Base-by-base conservation (phyloP, 2,888 invertebrate genomes). In the Chymomyza fuscimana region DNA sequence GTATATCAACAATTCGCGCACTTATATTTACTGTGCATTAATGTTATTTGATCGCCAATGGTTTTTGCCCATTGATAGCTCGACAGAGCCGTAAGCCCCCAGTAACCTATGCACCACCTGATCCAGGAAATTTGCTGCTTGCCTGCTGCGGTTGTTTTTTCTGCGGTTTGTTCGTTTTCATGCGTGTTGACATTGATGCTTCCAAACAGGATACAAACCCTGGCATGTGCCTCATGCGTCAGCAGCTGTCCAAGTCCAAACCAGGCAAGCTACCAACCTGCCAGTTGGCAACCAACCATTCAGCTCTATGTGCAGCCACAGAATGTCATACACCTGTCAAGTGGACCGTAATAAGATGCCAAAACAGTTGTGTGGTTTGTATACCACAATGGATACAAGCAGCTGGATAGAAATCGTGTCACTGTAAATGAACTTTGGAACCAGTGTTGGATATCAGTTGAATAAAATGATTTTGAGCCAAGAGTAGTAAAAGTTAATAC, bases 241-340 rank as follows among this genome's bases (percentile, higher is more conserved):
- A 69, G n/a, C 70, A 72, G 78, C 75, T 78, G 81, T 67, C 74
- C 52, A 65, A 46, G 40, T 58, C 62, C 32, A 7, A 7, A 0
- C 9, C 32, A 1, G 32, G 9, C 7, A 32, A 32, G 32, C 32
- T 32, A 32, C 32, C 19, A 22, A 25, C 32, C 25, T 22, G 54
- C 54, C 54, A 54, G 19, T 7, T 22, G 15, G 54, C 54, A 54
- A 22, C 22, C 54, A 54, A 22, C 16, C 54, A 54, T 16, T 54
- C 54, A 54, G 54, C 54, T 54, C 19, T 88, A 76, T 69, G 84
- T 79, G 81, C 76, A 76, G 76, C 89, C 88, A 83, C 89, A 86
- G 76, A 89, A 81, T 86, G 89, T 86, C 89, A 86, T 79, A 78
- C 85, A 86, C 81, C 85, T 86, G 85, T 86, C 89, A 83, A 68